phyloP scores from a whole-genome alignment of 2,888 invertebrate species.

The Torymus aiolomorphi region DNA sequence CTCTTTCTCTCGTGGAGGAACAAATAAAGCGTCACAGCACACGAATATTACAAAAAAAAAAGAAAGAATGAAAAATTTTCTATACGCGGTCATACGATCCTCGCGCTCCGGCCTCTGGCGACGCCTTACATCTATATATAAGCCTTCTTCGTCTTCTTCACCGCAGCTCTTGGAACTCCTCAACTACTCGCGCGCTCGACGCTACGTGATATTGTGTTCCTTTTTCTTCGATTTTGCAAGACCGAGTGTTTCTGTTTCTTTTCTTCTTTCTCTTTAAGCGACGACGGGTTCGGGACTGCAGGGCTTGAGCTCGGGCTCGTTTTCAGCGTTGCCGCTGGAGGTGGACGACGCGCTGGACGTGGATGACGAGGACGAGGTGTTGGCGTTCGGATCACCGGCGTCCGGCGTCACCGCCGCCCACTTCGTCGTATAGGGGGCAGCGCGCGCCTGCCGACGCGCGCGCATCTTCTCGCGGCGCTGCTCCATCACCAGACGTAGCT shows the following conservation, averaged over 20 bases:
- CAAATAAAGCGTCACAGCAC: constrained; percentile 52
- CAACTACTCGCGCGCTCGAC: too few relatives aligned
- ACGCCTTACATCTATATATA: not conserved
- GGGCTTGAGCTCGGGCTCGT: constrained; percentile 72
- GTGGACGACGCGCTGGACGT: constrained; percentile 44
- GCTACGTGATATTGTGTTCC: too few relatives aligned
- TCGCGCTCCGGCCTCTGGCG: too few relatives aligned
- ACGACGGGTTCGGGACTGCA: constrained; percentile 74
- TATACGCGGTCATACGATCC: too few relatives aligned
- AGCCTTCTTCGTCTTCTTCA: not conserved
- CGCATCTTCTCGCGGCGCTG: constrained; percentile 84
- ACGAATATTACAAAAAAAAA: constrained; percentile 47
- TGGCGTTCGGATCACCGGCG: constrained; percentile 70
- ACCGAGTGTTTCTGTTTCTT: too few relatives aligned
- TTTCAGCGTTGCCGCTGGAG: constrained; percentile 65
- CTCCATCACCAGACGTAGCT: constrained; percentile 91
- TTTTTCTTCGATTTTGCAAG: too few relatives aligned
- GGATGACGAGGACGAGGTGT: constrained; percentile 72
- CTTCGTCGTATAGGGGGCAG: constrained; percentile 81
- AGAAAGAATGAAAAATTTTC: not conserved
- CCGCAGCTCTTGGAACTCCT: too few relatives aligned
- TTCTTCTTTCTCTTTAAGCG: constrained; percentile 64
- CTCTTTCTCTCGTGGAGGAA: constrained; percentile 27
- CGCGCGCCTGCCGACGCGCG: constrained; percentile 86
- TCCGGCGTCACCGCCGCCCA: constrained; percentile 75